Base-by-base conservation (phyloP, 2,113 vertebrate genomes). In the Rhinoderma darwinii region DNA sequence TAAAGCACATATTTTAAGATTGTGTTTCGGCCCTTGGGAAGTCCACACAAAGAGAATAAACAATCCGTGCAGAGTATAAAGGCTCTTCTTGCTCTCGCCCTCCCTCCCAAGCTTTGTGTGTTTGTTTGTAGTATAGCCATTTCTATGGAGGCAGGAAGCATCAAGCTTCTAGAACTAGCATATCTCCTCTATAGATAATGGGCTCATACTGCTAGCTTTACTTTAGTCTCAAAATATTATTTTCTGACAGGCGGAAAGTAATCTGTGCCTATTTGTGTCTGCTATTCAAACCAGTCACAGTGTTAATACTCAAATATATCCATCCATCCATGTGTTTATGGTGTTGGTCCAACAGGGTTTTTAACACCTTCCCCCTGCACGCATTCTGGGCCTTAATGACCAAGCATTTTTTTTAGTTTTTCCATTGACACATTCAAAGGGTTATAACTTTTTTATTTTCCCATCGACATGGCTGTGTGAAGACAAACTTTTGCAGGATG, bases 1-100 rank as follows among this genome's bases (percentile, higher is more conserved):
- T 44, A 82, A 82, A 47, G 27, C 63, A 81, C 56, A 82, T 50
- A 82, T 70, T 68, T 83, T 83, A 68, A 72, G 81, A 70, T 32
- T 50, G 37, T 25, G 27, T 70, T 43, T 32, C 54, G 15, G 9
- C 61, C 61, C 80, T 27, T 47, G 41, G 61, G 81, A 50, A 35
- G 41, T 25, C 15, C 27, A 83, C 81, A 83, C 63, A 70, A 50
- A 83, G 63, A 70, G 79, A 82, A 82, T 66, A 82, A 82, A 66
- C 79, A 82, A 82, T 82, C 39, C 35, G 10, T 20, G 39, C 37
- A 44, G 56, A n/a, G 39, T 32, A 82, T 82, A 56, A 82, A 63
- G 56, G 79, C 37, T 63, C 79, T 61, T 22, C n/a, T 43, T n/a
- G 0, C 37, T 81, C 39, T 41, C 78, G 8, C 75, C 44, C 44